phyloP scores from a whole-genome alignment of 2,113 vertebrate genomes.

The Dolichotis patagonum region DNA sequence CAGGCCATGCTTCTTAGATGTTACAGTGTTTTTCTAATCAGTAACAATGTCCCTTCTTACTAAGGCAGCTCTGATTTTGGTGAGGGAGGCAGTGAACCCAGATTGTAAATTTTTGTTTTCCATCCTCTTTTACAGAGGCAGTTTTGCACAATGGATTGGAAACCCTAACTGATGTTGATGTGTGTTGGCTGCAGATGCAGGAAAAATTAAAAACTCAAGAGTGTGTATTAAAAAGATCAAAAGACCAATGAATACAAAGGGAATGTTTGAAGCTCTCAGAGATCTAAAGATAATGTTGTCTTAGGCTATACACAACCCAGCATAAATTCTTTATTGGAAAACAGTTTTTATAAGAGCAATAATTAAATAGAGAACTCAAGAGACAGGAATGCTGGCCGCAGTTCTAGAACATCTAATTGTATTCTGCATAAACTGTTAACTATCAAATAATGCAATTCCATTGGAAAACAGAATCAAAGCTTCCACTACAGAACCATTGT shows the following conservation, averaged over 20 bases:
- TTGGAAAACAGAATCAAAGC: not conserved
- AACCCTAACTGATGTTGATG: not conserved
- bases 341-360: not conserved
- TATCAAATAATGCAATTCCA: not conserved
- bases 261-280: not conserved
- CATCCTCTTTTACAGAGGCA: not conserved
- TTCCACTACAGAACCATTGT: not conserved
- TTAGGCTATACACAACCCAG: not conserved
- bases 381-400: not conserved
- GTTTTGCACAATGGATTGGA: not conserved
- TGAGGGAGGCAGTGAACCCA: not conserved
- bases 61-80: not conserved
- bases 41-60: not conserved
- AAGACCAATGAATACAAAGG: not conserved
- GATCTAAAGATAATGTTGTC: not conserved
- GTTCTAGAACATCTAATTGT: not conserved
- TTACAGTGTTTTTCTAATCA: not conserved
- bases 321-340: constrained; percentile 25
- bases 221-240: not conserved
- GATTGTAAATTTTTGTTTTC: not conserved
- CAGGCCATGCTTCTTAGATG: not conserved
- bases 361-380: constrained; percentile 7
- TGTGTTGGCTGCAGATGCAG: not conserved
- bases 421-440: not conserved
- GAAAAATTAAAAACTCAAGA: not conserved